Conservation (phyloP, 1,140 invertebrate species). For the Ctenoplectra terminalis region DNA sequence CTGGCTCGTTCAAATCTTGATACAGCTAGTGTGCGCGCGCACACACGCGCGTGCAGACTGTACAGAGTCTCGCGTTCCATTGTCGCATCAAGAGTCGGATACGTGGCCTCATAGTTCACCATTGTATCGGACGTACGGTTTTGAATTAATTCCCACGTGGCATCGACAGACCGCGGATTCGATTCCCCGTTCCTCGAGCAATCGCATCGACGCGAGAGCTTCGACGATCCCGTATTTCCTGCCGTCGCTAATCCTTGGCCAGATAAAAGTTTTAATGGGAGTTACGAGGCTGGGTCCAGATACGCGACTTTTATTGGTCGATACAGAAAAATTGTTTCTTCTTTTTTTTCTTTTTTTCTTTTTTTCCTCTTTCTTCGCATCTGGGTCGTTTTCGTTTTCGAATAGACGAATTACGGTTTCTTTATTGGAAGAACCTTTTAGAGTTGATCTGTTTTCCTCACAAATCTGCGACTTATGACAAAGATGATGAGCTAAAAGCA, state of each 20-base stretch:
- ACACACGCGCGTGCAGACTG: no score
- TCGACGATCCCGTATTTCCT: constrained; percentile 15
- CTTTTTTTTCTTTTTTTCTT: background rate
- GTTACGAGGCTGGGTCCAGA: constrained; percentile 5
- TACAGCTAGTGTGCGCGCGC: background rate
- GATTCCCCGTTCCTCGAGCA: background rate
- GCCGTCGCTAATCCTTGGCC: constrained; percentile 7
- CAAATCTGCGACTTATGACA: no score
- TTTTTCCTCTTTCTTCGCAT: no score
- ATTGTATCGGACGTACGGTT: constrained; percentile 59
- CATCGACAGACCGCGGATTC: constrained; percentile 7
- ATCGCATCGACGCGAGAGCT: background rate
- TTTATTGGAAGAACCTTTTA: no score
- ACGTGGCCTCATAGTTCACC: constrained; percentile 49
- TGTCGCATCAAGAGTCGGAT: constrained; percentile 57
- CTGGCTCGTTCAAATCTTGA: constrained; percentile 60
- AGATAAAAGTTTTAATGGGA: constrained; percentile 42
- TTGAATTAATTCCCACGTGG: constrained; percentile 64
- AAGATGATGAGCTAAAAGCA: no score
- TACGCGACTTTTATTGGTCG: constrained; percentile 21
- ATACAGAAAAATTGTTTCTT: constrained; percentile 6
- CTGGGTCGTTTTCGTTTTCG: background rate
- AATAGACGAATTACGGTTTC: background rate
- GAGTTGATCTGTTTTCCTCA: no score
- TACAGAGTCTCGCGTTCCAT: constrained; percentile 27